phyloP scores from a whole-genome alignment of 1,140 invertebrate genomes.

The Cecropterus lyciades region DNA sequence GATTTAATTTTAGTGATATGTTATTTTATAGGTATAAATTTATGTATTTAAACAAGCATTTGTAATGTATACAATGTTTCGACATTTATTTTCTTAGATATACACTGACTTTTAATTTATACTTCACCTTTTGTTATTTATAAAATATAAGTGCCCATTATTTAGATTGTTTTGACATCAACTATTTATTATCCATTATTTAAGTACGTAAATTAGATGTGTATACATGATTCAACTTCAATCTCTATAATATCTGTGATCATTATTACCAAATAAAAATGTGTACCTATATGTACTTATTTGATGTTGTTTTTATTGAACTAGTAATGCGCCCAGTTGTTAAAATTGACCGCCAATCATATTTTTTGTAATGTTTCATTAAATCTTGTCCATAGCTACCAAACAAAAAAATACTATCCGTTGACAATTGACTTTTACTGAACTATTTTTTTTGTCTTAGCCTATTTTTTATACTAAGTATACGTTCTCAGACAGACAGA shows the following conservation, averaged over 20 bases:
- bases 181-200: constrained; percentile 2
- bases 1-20: constrained; percentile 15
- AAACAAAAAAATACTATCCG: too few relatives aligned
- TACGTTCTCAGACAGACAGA: too few relatives aligned
- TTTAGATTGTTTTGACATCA: constrained; percentile 1
- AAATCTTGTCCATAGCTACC: too few relatives aligned
- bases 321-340: too few relatives aligned
- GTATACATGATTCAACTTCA: constrained; percentile 19
- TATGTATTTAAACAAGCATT: constrained; percentile 7
- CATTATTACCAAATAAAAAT: constrained; percentile 13
- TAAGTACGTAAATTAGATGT: constrained; percentile 11
- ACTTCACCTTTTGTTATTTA: neutral
- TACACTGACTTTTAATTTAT: constrained; percentile 14
- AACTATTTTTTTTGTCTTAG: too few relatives aligned
- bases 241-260: constrained; percentile 38
- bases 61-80: constrained; percentile 9
- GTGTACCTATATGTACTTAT: neutral
- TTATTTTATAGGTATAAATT: neutral
- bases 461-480: too few relatives aligned
- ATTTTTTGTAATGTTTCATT: too few relatives aligned
- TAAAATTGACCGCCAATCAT: too few relatives aligned
- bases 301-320: neutral
- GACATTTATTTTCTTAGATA: constrained; percentile 7
- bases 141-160: constrained; percentile 1
- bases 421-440: too few relatives aligned